Base-by-base conservation (phyloP, 2,797 vertebrate species). In the Chelon labrosus region DNA sequence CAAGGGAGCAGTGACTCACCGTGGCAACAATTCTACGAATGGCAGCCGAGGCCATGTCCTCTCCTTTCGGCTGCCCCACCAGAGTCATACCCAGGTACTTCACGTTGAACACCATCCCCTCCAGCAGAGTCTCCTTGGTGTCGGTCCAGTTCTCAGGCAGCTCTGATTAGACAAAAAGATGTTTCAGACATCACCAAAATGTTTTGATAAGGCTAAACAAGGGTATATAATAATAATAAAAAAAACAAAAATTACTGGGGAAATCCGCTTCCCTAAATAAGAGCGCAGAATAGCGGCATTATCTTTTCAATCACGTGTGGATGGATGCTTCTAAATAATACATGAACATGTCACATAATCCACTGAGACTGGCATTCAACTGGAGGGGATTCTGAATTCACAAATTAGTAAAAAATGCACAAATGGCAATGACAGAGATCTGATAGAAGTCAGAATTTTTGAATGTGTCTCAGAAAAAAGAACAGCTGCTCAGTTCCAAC, bases 41-140 rank as follows among this genome's bases (percentile, higher is more conserved):
- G 75, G 97, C 97, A 0, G 95, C 94, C 0, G 96, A 94, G 2
- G 97, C 96, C 97, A 97, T 97, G 82, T 97, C 96, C 80, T 97
- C 97, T 81, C 97, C 97, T 93, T 97, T 97, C 52, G 97, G 97
- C 73, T 96, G 96, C 41, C 95, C 96, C 54, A 98, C 97, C 84
- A 97, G 88, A 0, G 97, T 98, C 96, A 97, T 97, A n/a, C 97
- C 97, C 73, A 98, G 89, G 79, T 97, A 97, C 77, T 97, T 97
- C 17, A 98, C 93, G 0, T 95, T 95, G 81, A 98, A 98, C 77
- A 94, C 94, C 94, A 97, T 96, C 38, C 96, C 97, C 73, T 97
- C 97, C 76, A 96, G 90, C 51, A 97, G 92, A 0, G 96, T 96
- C 88, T 98, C 96, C 80, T 96, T 96, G 64, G 96, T 96, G 80